Evolutionary conservation across 1,140 invertebrate species (phyloP), one percentile per base, ranked within the genome.

Genomic region (Delia radicum): DNA sequence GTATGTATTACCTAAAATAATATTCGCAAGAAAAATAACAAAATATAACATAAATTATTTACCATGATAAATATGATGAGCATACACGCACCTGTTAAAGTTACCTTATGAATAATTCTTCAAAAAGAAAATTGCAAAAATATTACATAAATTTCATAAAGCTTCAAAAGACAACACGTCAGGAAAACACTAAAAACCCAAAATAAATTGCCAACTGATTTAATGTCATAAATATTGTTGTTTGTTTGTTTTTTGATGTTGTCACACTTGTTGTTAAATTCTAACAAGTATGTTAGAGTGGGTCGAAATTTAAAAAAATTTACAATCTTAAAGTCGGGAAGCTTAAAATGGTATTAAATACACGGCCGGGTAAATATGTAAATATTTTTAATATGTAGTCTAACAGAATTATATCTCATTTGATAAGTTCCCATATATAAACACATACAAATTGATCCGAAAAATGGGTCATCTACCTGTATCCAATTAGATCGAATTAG

Each of bases 161-260:
- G 48, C 18, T 55, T n/a, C 18, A 55, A 18, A 55, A 55, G 48
- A 21, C 8, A n/a, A n/a, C n/a, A 55, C 24, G 7, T 5, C 21
- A 55, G n/a, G 37, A 15, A 42, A 33, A 33, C 33, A 48, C 15
- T n/a, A 18, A 48, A 48, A 48, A 48, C 1, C 1, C 1, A 21
- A 69, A 69, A 69, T 69, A 33, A 69, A 69, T 69, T 69, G 65
- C 65, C 65, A 69, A 69, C 65, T 33, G 65, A 69, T 69, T 69
- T 69, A 33, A 69, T 33, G 65, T 69, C 65, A 33, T 37, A 69
- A 69, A 69, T 24, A 18, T 69, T 33, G 65, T 31, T n/a, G 8
- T 37, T 37, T n/a, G 13, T 37, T 48, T 55, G 18, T 55, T 21
- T 55, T 55, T n/a, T 24, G n/a, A 1, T 55, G 48, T 21, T 33